Evolutionary conservation across 1,140 invertebrate species (phyloP), one percentile per base, ranked within the genome.

Genomic region (Conus betulinus): DNA sequence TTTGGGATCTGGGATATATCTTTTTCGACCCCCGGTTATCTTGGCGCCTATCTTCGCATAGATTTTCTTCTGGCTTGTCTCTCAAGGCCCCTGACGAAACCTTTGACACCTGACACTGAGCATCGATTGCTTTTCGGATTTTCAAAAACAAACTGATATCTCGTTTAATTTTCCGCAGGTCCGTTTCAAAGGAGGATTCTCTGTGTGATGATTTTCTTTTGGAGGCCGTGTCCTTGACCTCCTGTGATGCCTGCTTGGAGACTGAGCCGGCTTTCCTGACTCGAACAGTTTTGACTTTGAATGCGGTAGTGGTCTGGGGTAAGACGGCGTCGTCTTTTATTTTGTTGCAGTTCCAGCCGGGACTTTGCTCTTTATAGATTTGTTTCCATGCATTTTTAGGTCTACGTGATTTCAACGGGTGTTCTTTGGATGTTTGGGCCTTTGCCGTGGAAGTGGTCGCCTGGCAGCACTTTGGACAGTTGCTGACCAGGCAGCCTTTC

Each of bases 401-500:
- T 63, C 17, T 63, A 63, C 60, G 10, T 20, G 60, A 20, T 63
- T 63, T 63, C 4, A 20, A 63, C 10, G 17, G 1, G 60, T 4
- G 11, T 63, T 63, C 60, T 4, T 63, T 63, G 60, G 10, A 13
- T 20, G 10, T 63, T 20, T 63, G 60, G 11, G 10, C 17, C 60
- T 63, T 63, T 0, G 60, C 60, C 17, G 60, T 63, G 10, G 60
- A 63, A 11, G 13, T 76, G 71, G 20, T 5, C 8, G 0, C 17
- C 71, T 76, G 71, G 25, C 71, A 8, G 25, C 76, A 78, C 27
- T 78, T 78, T 0, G 25, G 25, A 17, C 76, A 78, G 25, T 78
- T 78, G 76, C 17, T 78, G 25, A 78, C 76, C 76, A 78, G 25
- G 39, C 76, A 78, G 7, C 76, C 76, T 51, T 78, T 78, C 76